These are phyloP conservation scores for Drosophila pegasa DNA, from an alignment of 2,888 invertebrate species.

Conservation along the genomic window DNA sequence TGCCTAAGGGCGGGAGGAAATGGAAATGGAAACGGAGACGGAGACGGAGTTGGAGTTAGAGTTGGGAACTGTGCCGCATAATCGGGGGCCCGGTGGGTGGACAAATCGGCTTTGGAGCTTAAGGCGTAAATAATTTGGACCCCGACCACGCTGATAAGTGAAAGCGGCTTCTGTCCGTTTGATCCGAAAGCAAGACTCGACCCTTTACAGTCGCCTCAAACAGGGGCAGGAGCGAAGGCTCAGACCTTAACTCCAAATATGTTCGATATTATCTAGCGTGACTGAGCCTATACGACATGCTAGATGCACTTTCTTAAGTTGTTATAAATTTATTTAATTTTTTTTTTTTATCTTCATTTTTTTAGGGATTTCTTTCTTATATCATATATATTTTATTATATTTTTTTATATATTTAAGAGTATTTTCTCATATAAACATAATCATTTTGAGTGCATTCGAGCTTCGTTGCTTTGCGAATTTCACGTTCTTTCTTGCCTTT, in stretches of 20 bases:
- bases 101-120: constrained; percentile 77
- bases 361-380: too few relatives aligned
- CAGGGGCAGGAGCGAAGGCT: background rate
- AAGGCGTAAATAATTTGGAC: constrained; percentile 78
- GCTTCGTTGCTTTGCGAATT: constrained; percentile 12
- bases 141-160: constrained; percentile 69
- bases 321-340: too few relatives aligned
- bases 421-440: too few relatives aligned
- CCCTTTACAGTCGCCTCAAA: constrained; percentile 43
- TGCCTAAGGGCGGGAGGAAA: background rate
- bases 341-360: too few relatives aligned
- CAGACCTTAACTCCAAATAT: background rate
- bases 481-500: constrained; percentile 46
- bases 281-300: background rate
- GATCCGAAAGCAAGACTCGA: constrained; percentile 50
- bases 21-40: constrained; percentile 3
- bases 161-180: constrained; percentile 63
- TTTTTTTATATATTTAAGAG: too few relatives aligned
- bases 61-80: constrained; percentile 9
- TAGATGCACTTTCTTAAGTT: background rate
- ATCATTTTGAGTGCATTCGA: constrained; percentile 38
- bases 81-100: constrained; percentile 26
- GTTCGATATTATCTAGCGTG: background rate
- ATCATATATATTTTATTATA: too few relatives aligned
- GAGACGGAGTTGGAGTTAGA: background rate